Percentiles rank a stretch among this genome's conserved stretches.
Conservation (phyloP, 2,888 invertebrate genomes). For the Sclerodermus sp. region DNA sequence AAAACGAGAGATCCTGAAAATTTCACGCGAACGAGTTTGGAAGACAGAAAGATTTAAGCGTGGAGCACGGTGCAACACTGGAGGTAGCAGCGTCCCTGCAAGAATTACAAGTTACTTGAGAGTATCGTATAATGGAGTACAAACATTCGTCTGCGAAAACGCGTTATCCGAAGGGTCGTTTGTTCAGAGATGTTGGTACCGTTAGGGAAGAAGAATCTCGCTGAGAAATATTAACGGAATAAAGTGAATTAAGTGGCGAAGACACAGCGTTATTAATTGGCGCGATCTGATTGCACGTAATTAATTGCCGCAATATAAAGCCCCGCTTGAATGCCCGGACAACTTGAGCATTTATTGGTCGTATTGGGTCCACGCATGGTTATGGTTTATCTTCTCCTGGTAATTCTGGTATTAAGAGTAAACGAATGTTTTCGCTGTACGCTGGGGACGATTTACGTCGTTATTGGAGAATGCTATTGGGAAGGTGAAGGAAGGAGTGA, state of each 20-base stretch:
- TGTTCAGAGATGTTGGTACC: too few species aligned
- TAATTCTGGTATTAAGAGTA: slow-evolving; percentile 13
- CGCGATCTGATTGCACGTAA: slow-evolving; percentile 23
- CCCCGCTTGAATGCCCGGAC: slow-evolving; percentile 2
- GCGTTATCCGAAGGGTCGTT: too few species aligned
- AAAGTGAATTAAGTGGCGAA: slow-evolving; percentile 25
- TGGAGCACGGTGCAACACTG: too few species aligned
- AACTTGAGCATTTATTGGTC: too few species aligned
- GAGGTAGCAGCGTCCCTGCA: too few species aligned
- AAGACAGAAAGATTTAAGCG: too few species aligned
- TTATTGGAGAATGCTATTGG: slow-evolving; percentile 11
- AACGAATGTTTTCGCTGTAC: slow-evolving; percentile 11
- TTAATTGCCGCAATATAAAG: slow-evolving; percentile 19
- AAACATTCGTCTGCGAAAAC: too few species aligned
- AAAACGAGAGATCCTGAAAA: too few species aligned
- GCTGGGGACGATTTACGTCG: slow-evolving; percentile 18
- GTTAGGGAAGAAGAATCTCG: neutral
- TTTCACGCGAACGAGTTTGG: too few species aligned
- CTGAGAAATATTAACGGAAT: slow-evolving; percentile 21
- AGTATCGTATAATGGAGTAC: too few species aligned
- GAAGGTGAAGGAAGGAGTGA: neutral
- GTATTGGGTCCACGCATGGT: too few species aligned
- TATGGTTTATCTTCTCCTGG: slow-evolving; percentile 6
- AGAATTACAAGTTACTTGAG: too few species aligned
- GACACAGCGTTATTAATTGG: slow-evolving; percentile 22